Evolutionary conservation across 2,888 invertebrate genomes (phyloP).

Genomic region (Standfussiana lucernea): DNA sequence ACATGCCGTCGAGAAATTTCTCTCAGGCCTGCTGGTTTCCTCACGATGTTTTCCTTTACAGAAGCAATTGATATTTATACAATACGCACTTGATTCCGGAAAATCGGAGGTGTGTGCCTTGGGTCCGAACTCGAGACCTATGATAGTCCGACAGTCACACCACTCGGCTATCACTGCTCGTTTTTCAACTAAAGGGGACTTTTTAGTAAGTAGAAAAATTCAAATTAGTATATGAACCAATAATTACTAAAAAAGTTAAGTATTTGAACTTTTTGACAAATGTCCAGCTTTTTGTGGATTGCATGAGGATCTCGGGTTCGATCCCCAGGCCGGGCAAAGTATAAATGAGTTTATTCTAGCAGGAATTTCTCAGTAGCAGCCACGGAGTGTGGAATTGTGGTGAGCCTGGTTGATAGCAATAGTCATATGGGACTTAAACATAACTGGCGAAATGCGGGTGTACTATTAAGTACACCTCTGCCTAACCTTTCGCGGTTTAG

Average conservation of each 20-base stretch:
- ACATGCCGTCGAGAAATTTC: too few species aligned
- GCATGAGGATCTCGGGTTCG: not conserved
- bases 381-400: not conserved
- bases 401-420: not conserved
- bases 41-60: too few species aligned
- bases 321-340: not conserved
- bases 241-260: not conserved
- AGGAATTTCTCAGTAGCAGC: not conserved
- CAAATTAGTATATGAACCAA: not conserved
- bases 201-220: not conserved
- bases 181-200: not conserved
- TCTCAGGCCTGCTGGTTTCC: too few species aligned
- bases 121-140: too few species aligned
- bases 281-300: not conserved
- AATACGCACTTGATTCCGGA: too few species aligned
- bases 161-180: too few species aligned
- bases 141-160: too few species aligned
- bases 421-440: not conserved
- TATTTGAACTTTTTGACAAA: not conserved
- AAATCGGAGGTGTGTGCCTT: too few species aligned
- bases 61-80: too few species aligned
- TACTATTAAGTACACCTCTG: not conserved
- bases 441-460: not conserved
- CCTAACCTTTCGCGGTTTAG: too few species aligned
- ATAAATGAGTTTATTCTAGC: not conserved